Conservation (phyloP, 1,140 invertebrate species). For the Aphaenogaster ashmeadi region DNA sequence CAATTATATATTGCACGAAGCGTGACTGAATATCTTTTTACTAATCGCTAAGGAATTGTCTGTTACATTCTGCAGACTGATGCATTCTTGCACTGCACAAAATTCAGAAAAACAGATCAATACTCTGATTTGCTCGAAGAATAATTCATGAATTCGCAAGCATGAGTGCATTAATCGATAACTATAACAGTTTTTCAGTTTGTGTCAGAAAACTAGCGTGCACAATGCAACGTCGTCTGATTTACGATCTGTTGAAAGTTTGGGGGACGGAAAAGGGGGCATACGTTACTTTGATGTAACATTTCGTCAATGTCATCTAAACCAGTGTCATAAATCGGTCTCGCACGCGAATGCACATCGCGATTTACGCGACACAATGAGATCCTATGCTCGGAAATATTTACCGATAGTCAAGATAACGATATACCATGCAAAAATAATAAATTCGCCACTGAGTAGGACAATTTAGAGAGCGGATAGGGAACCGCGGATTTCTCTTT, state of each 20-base stretch:
- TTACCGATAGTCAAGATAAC: constrained; percentile 41
- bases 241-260: constrained; percentile 44
- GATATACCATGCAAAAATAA: constrained; percentile 27
- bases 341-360: not conserved
- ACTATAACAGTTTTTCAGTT: constrained; percentile 17
- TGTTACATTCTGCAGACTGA: not conserved
- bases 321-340: constrained; percentile 47
- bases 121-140: constrained; percentile 21
- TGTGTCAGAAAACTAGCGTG: not conserved
- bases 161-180: constrained; percentile 50
- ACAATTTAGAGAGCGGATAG: not conserved
- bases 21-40: not conserved
- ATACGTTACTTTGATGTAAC: constrained; percentile 41
- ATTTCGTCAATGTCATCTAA: constrained; percentile 41
- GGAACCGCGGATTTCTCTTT: not conserved
- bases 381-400: constrained; percentile 50
- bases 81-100: constrained; percentile 1
- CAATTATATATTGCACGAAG: not conserved
- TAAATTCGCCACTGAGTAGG: constrained; percentile 46
- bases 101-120: constrained; percentile 57
- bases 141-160: constrained; percentile 53
- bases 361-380: constrained; percentile 7
- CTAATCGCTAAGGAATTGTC: not conserved
- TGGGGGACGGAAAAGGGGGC: not conserved
- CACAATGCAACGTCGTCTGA: constrained; percentile 14